Conservation (phyloP, 2,888 invertebrate species). For the Drosophila incognita region DNA sequence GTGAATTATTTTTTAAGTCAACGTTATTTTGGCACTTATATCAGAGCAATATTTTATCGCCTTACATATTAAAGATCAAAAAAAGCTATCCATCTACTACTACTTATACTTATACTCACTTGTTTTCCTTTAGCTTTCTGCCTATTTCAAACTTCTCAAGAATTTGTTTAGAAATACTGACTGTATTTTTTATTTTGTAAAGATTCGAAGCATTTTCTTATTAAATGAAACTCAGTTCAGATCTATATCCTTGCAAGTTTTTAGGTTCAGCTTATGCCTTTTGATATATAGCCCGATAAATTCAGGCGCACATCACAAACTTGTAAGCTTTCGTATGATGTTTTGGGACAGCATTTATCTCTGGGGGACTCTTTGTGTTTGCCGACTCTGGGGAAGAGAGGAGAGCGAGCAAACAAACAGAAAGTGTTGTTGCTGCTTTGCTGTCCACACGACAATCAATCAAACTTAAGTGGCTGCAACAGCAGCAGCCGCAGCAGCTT, state of each 20-base stretch:
- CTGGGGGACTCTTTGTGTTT: constrained; percentile 4
- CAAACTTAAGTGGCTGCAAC: constrained; percentile 65
- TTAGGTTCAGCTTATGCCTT: not conserved
- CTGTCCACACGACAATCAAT: constrained; percentile 71
- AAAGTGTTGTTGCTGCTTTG: not conserved
- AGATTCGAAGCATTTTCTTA: not conserved
- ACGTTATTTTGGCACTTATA: not conserved
- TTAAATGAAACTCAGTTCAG: not conserved
- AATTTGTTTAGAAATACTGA: not conserved
- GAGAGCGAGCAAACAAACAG: not conserved
- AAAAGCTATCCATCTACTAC: not conserved
- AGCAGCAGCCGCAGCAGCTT: constrained; percentile 27
- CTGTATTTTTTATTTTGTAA: not conserved
- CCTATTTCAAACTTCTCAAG: not conserved
- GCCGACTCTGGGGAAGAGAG: not conserved
- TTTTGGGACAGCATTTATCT: constrained; percentile 10
- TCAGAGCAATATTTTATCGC: not conserved
- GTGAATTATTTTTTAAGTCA: no score
- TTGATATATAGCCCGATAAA: not conserved
- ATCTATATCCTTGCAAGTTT: not conserved
- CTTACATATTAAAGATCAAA: no score
- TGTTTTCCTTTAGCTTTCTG: not conserved
- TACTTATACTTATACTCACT: not conserved
- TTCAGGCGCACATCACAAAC: not conserved
- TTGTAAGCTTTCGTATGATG: not conserved